Percentiles rank a stretch among this genome's conserved stretches.
These are phyloP conservation scores for Steinernema scapterisci DNA, from an alignment of 2,888 invertebrate species.

Conservation along the genomic window DNA sequence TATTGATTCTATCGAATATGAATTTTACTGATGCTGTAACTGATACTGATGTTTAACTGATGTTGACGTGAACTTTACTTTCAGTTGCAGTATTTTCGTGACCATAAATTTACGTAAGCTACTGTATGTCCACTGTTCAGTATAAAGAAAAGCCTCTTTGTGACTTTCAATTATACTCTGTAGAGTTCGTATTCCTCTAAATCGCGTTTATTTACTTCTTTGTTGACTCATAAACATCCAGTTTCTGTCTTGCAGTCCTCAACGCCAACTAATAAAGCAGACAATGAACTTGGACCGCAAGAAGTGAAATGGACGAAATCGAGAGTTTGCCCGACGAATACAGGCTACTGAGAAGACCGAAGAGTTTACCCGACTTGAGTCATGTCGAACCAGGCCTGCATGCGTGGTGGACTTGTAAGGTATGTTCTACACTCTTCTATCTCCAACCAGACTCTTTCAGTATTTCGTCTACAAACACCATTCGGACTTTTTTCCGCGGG, in stretches of 20 bases:
- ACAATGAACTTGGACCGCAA: background rate
- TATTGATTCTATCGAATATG: no score
- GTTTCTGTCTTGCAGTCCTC: background rate
- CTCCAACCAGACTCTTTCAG: background rate
- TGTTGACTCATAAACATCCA: background rate
- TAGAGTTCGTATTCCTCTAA: no score
- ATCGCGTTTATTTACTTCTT: no score
- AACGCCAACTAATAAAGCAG: background rate
- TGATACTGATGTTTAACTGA: no score
- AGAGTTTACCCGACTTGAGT: slow-evolving; percentile 49
- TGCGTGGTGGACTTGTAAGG: slow-evolving; percentile 54
- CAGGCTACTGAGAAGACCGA: slow-evolving; percentile 51
- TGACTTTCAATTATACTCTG: no score
- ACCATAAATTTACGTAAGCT: no score
- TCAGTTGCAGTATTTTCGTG: no score
- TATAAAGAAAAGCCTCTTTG: no score
- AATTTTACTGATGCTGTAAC: no score
- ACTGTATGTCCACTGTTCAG: no score
- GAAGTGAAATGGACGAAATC: slow-evolving; percentile 8
- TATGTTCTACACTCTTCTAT: slow-evolving; percentile 27
- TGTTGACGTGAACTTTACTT: no score
- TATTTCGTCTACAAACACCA: slow-evolving; percentile 20
- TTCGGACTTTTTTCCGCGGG: background rate
- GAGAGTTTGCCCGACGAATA: background rate
- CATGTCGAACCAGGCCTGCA: slow-evolving; percentile 53